Base-by-base conservation (phyloP, 2,113 vertebrate genomes). In the Xenus cinereus region DNA sequence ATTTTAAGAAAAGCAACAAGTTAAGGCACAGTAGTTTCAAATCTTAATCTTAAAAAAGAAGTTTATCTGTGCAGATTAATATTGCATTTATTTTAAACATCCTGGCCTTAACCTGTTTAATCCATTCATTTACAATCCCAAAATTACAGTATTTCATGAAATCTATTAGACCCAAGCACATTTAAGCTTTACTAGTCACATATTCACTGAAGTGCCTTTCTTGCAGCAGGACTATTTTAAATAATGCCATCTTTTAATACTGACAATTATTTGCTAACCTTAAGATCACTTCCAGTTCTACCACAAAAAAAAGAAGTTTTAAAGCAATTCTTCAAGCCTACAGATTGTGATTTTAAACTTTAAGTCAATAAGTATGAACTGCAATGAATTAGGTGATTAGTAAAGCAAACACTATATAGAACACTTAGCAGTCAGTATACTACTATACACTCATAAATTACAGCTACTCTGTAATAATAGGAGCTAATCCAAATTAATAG, bases 301-400 rank as follows among this genome's bases (percentile, higher is more conserved):
- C 91, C 96, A 96, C 94, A 97, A 97, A 97, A 89, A 98, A 41
- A 98, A 98, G 98, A 98, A 97, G 92, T 97, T 99, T 97, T 97
- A 98, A 98, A 98, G 98, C 97, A 98, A 98, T 98, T 98, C 97
- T 98, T 98, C 97, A 98, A 98, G 98, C 97, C 98, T 98, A 98
- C 95, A 98, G 98, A 97, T 89, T 96, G 97, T 97, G 95, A 97
- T 98, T 98, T 98, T 97, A 98, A 97, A 97, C 95, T 97, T 76
- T 96, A 98, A 98, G 98, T 98, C 97, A 98, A 93, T 98, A 98
- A 98, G 98, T 97, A 98, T 97, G 98, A 98, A 98, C 98, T 96
- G 98, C 98, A 98, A 98, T 98, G 98, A 98, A 98, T 99, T 98
- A 99, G 97, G 98, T 99, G 98, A 99, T 99, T 99, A 99, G 98